These are phyloP conservation scores for Acanthornis magna DNA, from an alignment of 2,797 vertebrate species.

Conservation along the genomic window DNA sequence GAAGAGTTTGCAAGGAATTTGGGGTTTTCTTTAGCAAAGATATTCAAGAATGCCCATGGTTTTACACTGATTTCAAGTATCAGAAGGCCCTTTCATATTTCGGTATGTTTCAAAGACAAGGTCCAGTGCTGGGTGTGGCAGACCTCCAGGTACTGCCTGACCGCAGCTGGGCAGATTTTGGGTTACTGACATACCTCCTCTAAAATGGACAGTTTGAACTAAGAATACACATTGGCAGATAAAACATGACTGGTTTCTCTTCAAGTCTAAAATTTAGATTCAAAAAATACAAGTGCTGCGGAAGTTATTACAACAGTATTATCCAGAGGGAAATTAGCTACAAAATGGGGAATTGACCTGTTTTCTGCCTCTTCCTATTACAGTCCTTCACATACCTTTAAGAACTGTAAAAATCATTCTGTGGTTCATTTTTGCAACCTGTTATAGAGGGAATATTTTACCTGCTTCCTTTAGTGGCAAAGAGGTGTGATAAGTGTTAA, in stretches of 20 bases:
- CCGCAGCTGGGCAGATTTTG: background rate
- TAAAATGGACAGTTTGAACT: background rate
- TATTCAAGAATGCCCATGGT: background rate
- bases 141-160: background rate
- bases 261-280: background rate
- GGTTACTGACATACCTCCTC: background rate
- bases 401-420: background rate
- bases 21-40: background rate
- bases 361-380: background rate
- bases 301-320: background rate
- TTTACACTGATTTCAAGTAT: background rate
- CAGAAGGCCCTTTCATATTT: background rate
- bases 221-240: background rate
- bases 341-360: background rate
- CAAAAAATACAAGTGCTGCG: background rate
- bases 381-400: background rate
- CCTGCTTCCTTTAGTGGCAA: background rate
- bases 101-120: background rate
- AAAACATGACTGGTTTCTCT: background rate
- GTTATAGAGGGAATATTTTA: background rate
- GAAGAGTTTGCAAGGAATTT: background rate
- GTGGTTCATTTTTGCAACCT: background rate
- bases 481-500: background rate
- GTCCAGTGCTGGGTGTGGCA: background rate
- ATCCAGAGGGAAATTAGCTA: background rate